phyloP scores from a whole-genome alignment of 2,113 vertebrate species.

The Mionectes macconnelli region DNA sequence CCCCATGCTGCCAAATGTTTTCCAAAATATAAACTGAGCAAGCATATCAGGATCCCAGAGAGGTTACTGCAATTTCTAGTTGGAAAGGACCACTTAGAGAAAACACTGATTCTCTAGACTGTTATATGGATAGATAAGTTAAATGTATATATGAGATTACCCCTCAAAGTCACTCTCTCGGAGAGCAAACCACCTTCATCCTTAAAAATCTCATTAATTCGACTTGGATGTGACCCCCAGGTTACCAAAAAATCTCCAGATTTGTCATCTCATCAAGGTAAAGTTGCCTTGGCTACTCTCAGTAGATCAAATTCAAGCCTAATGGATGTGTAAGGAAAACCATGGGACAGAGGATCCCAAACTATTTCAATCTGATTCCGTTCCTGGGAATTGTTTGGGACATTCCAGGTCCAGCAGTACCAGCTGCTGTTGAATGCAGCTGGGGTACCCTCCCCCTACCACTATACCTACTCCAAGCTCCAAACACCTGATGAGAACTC shows the following conservation, averaged over 20 bases:
- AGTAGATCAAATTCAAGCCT: background rate
- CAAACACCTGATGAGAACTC: background rate
- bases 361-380: background rate
- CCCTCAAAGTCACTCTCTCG: background rate
- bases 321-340: background rate
- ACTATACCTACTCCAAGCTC: background rate
- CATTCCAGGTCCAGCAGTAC: background rate
- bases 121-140: background rate
- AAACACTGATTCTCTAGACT: background rate
- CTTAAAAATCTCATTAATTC: background rate
- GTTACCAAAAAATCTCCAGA: background rate
- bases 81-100: background rate
- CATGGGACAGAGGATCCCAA: fast-evolving
- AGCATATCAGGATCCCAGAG: background rate
- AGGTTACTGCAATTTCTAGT: background rate
- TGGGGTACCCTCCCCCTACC: background rate
- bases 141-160: background rate
- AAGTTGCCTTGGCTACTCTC: background rate
- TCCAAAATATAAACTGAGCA: background rate
- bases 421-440: background rate
- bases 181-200: background rate
- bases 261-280: background rate
- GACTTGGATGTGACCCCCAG: background rate
- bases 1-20: background rate
- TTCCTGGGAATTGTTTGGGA: background rate